These are phyloP conservation scores for Heteromurus nitidus DNA, from an alignment of 2,888 invertebrate species.

Conservation along the genomic window DNA sequence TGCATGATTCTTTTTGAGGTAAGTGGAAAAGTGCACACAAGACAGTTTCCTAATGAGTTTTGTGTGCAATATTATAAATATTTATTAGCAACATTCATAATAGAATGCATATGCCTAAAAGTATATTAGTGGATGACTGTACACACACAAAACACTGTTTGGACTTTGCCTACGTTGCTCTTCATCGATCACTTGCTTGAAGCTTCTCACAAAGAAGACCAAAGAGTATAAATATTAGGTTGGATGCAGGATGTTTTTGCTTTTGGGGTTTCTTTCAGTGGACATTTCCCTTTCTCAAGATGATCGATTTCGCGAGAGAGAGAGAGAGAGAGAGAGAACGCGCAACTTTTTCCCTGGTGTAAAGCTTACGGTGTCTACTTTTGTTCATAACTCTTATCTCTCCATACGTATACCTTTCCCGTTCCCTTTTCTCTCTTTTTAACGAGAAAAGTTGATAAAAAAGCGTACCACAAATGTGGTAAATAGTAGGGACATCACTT, in stretches of 20 bases:
- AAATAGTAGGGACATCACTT: not conserved
- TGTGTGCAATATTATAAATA: too few species aligned
- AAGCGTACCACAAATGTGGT: not conserved
- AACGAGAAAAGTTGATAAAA: too few species aligned
- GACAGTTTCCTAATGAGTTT: too few species aligned
- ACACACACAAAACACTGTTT: not conserved
- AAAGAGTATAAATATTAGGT: not conserved
- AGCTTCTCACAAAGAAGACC: too few species aligned
- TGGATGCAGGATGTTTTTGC: not conserved
- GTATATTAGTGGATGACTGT: not conserved
- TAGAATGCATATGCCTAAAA: not conserved
- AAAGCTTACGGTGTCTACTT: too few species aligned
- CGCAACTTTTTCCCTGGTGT: not conserved
- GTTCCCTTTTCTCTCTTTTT: not conserved
- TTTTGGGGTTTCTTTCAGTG: not conserved
- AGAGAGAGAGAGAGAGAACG: too few species aligned
- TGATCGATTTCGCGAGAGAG: slow-evolving; percentile 22
- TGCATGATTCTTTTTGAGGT: slow-evolving; percentile 5
- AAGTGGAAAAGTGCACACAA: too few species aligned
- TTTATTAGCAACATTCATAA: too few species aligned
- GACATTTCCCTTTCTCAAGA: not conserved
- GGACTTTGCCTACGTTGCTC: not conserved
- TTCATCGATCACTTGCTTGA: not conserved
- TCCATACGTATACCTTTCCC: not conserved
- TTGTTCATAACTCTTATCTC: not conserved